Evolutionary conservation across 2,797 vertebrate genomes (phyloP), one percentile per base, ranked within the genome.

Genomic region (Astyanax mexicanus): DNA sequence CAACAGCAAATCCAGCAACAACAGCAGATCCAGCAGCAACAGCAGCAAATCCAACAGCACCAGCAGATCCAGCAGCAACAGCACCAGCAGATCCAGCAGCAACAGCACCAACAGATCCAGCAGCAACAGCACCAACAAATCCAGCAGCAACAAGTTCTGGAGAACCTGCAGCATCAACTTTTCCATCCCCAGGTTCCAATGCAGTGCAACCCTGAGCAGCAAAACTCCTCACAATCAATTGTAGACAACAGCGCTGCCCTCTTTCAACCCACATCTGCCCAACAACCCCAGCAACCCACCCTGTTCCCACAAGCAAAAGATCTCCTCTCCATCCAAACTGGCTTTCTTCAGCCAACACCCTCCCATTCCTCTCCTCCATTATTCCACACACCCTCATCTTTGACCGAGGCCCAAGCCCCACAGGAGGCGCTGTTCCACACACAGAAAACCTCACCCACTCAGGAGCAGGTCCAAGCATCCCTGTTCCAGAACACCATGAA

Each of bases 251-350:
- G 92, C 3, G 90, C 81, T 71, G 92, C 90, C 23, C 93, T 98
- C 55, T 99, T 97, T 85, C 94, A 96, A 44, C 96, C 96, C 35
- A 93, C 79, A 23, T 21, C 70, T 71, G 25, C 75, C 19, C 38
- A 83, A 81, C 15, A 89, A 86, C 96, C 96, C 65, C 96, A 96
- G 51, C 96, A 96, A 84, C 92, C 94, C 1, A 91, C 89, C 25
- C 91, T 99, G 38, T 99, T 97, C 86, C 97, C 97, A 76, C 96
- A 96, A 69, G 88, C 94, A 0, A 95, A 91, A 77, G 95, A 98
- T 47, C 93, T 98, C 38, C 93, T 98, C 76, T 94, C 96, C 0
- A 95, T 98, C 83, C 96, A 97, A 83, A 92, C 95, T 57, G 93
- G 88, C 86, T 99, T 97, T 82, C 93, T 98, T 82, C 97, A 97